A percentile compares a stretch with the other conserved stretches of the same genome.
Conservation (phyloP, 2,888 invertebrate genomes). For the Ligdia adustata region DNA sequence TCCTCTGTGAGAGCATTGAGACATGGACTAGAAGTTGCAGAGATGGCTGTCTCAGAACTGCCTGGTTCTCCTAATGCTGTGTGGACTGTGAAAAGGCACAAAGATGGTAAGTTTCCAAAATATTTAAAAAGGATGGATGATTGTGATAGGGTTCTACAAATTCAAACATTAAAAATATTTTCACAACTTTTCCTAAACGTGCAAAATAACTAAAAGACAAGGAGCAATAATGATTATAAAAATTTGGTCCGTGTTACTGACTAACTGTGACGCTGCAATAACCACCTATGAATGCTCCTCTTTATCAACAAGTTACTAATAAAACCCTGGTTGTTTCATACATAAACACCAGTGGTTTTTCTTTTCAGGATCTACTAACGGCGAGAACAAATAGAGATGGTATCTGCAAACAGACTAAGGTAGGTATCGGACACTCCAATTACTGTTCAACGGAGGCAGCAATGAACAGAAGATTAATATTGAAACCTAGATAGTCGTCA, state of each 20-base stretch:
- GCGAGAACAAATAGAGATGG: conserved; percentile 74
- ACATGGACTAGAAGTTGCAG: conserved; percentile 99
- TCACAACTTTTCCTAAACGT: too few relatives aligned
- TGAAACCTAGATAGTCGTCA: conserved; percentile 31
- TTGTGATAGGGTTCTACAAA: too few relatives aligned
- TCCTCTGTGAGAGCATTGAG: conserved; percentile 96
- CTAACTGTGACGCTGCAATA: conserved; percentile 73
- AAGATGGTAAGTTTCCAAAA: conserved; percentile 91
- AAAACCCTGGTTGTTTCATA: conserved; percentile 86
- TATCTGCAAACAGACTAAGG: conserved; percentile 66
- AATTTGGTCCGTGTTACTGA: conserved; percentile 83
- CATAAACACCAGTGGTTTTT: conserved; percentile 97
- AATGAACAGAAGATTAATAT: conserved; percentile 47
- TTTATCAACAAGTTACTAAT: conserved; percentile 82
- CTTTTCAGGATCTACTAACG: conserved; percentile 88
- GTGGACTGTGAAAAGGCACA: conserved; percentile 98
- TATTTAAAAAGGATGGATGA: too few relatives aligned
- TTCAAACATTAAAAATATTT: too few relatives aligned
- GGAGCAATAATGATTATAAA: conserved; percentile 78
- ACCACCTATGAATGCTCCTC: conserved; percentile 80
- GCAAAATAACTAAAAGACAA: neutral
- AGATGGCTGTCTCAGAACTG: conserved; percentile 99
- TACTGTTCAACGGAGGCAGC: conserved; percentile 56
- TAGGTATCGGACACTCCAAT: conserved; percentile 67
- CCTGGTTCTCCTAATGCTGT: conserved; percentile 99